Base-by-base conservation (phyloP, 2,113 vertebrate species). In the Grammomys surdaster region DNA sequence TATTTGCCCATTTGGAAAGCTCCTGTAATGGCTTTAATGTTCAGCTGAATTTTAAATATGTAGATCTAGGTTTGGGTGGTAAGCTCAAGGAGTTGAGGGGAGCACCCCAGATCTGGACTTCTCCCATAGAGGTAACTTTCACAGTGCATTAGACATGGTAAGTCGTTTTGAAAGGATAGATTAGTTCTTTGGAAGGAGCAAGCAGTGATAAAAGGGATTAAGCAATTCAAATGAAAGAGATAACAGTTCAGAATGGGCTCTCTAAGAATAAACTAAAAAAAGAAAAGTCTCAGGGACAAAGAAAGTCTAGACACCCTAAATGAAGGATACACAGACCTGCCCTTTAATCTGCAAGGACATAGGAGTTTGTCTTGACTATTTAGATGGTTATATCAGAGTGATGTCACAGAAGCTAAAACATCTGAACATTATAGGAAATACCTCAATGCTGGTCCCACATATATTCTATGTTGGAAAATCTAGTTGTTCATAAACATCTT, bases 1-100 rank as follows among this genome's bases (percentile, higher is more conserved):
- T 98, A 98, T 98, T 98, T 98, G 97, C 97, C 90, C 78, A 5
- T 98, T 98, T 98, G 97, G 97, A 98, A 97, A 98, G 97, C 89
- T 96, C 93, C 97, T 98, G 95, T 96, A 98, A 98, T 96, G 97
- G 94, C 96, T 98, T 98, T 60, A 10, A 96, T 92, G 78, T 90
- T 80, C 95, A 63, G 86, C 84, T 98, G 95, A 75, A 98, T 98
- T 96, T 97, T 93, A 54, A 92, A 80, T 46, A 97, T 98, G 98
- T 97, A 97, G 88, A 88, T 98, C 97, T 88, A 40, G 75, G 90
- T 95, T 95, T 87, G 43, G 95, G 93, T 94, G 97, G 70, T 96
- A 91, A 96, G 93, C 65, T 96, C 4, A 7, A 33, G 63, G 14
- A 28, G 24, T 4, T 20, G 69, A 58, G n/a, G 88, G 85, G 67